Evolutionary conservation across 2,113 vertebrate genomes (phyloP).

Genomic region (Poeciliopsis turrubarensis): DNA sequence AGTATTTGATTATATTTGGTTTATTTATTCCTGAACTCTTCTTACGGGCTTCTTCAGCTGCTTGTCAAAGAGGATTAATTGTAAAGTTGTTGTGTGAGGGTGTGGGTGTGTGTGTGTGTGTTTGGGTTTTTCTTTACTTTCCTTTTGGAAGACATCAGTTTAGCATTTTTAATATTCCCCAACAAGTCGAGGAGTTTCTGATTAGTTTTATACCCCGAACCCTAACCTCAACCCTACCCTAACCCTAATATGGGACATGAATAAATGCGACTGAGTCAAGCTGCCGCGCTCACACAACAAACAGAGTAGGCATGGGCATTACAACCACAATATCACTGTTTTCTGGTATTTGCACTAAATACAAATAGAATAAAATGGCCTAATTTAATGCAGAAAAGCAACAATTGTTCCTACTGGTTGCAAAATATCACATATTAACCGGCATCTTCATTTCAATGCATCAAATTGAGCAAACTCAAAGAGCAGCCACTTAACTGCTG

Average conservation of each 20-base stretch:
- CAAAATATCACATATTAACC: too few relatives aligned
- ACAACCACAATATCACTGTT: too few relatives aligned
- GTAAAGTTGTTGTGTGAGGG: slow-evolving; percentile 16
- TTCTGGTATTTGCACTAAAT: too few relatives aligned
- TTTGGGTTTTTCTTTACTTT: background rate
- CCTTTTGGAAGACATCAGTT: slow-evolving; percentile 58
- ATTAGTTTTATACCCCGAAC: background rate
- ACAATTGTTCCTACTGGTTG: too few relatives aligned
- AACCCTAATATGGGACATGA: background rate
- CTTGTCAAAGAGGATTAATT: background rate
- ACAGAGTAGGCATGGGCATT: too few relatives aligned
- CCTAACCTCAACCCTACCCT: too few relatives aligned
- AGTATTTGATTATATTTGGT: slow-evolving; percentile 63
- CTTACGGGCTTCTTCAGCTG: slow-evolving; percentile 25
- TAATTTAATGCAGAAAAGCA: too few relatives aligned
- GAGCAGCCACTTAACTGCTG: too few relatives aligned
- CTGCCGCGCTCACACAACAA: background rate
- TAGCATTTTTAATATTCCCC: background rate
- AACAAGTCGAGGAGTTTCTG: slow-evolving; percentile 8
- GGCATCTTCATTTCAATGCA: too few relatives aligned
- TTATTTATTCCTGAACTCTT: slow-evolving; percentile 72
- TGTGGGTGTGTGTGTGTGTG: slow-evolving; percentile 17
- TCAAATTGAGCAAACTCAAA: too few relatives aligned
- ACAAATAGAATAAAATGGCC: too few relatives aligned
- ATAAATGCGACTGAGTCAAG: background rate